phyloP scores from a whole-genome alignment of 2,113 vertebrate species.

The Xenus cinereus region DNA sequence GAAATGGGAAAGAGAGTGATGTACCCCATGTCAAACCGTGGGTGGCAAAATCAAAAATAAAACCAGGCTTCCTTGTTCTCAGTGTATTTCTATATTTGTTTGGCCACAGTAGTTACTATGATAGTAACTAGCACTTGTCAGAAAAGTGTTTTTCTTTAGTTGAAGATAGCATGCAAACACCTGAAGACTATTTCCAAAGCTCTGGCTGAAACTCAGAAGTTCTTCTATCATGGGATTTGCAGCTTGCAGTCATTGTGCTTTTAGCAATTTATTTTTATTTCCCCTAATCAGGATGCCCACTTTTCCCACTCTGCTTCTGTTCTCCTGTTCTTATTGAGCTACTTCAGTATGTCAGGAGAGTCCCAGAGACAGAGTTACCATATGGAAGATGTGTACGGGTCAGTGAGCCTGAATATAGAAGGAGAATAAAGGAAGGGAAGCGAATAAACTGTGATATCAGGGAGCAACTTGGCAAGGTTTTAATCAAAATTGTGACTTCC shows the following conservation, averaged over 20 bases:
- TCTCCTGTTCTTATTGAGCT: not conserved
- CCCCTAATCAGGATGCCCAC: not conserved
- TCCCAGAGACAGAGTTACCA: not conserved
- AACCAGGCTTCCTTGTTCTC: not conserved
- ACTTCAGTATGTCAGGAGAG: not conserved
- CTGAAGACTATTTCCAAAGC: not conserved
- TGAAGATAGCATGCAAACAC: not conserved
- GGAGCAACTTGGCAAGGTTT: not conserved
- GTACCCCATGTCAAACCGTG: not conserved
- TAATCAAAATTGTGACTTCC: not conserved
- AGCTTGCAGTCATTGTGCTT: not conserved
- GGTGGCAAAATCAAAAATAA: not conserved
- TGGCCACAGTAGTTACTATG: not conserved
- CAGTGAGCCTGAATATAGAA: not conserved
- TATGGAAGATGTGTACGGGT: not conserved
- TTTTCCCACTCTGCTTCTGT: not conserved
- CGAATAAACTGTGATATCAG: not conserved
- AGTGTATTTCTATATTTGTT: not conserved
- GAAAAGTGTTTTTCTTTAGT: not conserved
- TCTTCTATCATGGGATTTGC: not conserved
- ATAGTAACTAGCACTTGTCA: not conserved
- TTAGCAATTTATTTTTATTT: not conserved
- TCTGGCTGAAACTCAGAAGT: not conserved
- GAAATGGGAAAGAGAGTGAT: not conserved
- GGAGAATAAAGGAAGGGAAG: not conserved